Base-by-base conservation (phyloP, 2,797 vertebrate species). In the Balearica regulorum region DNA sequence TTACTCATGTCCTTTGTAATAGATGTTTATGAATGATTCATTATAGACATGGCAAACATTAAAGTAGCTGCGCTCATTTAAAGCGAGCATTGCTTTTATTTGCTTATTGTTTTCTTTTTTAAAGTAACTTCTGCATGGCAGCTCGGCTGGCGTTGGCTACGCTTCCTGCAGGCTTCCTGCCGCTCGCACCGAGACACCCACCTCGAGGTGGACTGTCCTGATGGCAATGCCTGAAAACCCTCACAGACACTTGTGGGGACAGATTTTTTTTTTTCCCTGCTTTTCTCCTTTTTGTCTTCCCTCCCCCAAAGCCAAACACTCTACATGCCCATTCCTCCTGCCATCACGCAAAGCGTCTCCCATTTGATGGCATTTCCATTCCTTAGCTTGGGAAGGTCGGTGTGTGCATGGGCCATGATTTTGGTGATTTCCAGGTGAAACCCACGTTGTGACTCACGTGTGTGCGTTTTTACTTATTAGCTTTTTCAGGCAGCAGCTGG, bases 11-110 rank as follows among this genome's bases (percentile, higher is more conserved):
- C 51, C 79, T 37, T 93, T 78, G 69, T 35, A 81, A 84, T 2
- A 58, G 75, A 81, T 76, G 75, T 72, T 95, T 87, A 87, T 92
- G 83, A 96, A 88, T 85, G 90, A 81, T 71, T 80, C 79, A 79
- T 87, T 90, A 66, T 10, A 90, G 76, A 54, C 60, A 44, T 1
- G 16, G 69, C 53, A 95, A 87, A 86, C 54, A 29, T 46, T 90
- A 44, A 80, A 91, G 93, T 66, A 58, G 77, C 88, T 64, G 83
- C 0, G 1, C 73, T 89, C 89, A 65, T 9, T 86, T 83, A 35
- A 90, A 51, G 65, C 5, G 51, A 81, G 43, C 8, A 0, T 17
- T 46, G 69, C 15, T 92, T 85, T 93, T 49, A n/a, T 43, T 86
- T 90, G 78, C 93, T 80, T 58, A 70, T 75, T 54, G 64, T 31